Conservation (phyloP, 2,113 vertebrate genomes). For the Tachuris rubrigastra region DNA sequence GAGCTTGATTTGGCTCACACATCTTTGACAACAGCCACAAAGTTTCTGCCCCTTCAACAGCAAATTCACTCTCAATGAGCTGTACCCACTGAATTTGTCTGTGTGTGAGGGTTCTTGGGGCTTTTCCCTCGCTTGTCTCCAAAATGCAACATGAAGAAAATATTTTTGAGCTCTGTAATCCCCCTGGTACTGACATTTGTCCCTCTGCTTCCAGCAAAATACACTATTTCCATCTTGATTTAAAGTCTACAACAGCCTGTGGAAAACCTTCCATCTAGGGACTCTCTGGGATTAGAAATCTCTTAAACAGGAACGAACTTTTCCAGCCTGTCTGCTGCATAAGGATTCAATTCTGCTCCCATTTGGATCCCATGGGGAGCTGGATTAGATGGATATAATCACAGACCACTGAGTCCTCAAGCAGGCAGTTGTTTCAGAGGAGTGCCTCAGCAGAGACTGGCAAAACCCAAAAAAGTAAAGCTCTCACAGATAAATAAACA, state of each 20-base stretch:
- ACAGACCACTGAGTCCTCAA: neutral
- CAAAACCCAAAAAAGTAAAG: neutral
- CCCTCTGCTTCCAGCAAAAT: neutral
- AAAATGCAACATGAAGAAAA: neutral
- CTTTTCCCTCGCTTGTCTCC: neutral
- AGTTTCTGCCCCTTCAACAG: neutral
- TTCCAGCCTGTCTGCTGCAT: neutral
- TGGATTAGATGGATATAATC: neutral
- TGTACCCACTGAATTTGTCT: neutral
- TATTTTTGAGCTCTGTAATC: neutral
- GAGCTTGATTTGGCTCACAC: fast-evolving
- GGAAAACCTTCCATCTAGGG: slow-evolving; percentile 24
- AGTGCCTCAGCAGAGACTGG: neutral
- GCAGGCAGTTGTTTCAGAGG: neutral
- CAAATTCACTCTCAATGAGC: neutral
- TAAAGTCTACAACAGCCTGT: neutral
- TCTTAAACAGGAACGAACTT: neutral
- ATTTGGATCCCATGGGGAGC: neutral
- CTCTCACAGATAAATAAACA: neutral
- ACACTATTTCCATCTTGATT: neutral
- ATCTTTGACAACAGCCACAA: neutral
- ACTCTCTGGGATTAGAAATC: slow-evolving; percentile 10
- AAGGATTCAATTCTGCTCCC: neutral
- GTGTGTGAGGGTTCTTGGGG: neutral
- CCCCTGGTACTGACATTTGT: neutral